These are phyloP conservation scores for Drosophila neotestacea DNA, from an alignment of 2,888 invertebrate species.

Conservation along the genomic window DNA sequence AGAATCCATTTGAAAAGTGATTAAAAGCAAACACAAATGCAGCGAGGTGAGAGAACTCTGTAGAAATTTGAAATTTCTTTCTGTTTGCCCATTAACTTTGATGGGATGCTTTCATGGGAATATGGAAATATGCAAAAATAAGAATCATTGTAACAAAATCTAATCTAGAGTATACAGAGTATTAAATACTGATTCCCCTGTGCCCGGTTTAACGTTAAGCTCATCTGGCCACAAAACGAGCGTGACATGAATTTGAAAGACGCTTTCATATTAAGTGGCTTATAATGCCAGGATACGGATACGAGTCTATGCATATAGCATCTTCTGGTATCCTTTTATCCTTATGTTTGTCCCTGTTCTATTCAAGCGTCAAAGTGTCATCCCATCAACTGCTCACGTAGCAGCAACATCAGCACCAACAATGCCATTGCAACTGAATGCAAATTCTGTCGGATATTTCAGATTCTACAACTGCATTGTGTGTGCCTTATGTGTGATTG, in stretches of 20 bases:
- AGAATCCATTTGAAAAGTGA: conserved; percentile 50
- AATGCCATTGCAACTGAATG: conserved; percentile 41
- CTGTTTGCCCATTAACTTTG: conserved; percentile 17
- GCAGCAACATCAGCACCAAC: conserved; percentile 21
- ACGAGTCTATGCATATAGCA: conserved; percentile 7
- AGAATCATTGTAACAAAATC: conserved; percentile 12
- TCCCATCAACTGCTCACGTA: conserved; percentile 46
- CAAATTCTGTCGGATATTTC: conserved; percentile 47
- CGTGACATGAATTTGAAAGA: conserved; percentile 48
- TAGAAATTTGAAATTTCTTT: conserved; percentile 3
- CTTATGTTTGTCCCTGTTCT: conserved; percentile 26
- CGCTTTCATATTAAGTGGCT: conserved; percentile 62
- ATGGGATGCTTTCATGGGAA: conserved; percentile 3
- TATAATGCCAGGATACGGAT: conserved; percentile 40
- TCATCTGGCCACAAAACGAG: conserved; percentile 31
- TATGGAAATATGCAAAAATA: conserved; percentile 12
- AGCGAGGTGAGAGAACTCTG: conserved; percentile 65
- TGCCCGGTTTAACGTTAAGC: conserved; percentile 28
- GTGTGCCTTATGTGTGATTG: neutral
- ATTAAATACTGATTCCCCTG: conserved; percentile 13
- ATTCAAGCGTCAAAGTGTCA: conserved; percentile 75
- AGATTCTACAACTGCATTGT: conserved; percentile 7
- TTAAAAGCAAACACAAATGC: conserved; percentile 66
- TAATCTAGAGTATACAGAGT: conserved; percentile 7
- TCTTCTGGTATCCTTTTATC: conserved; percentile 10